Evolutionary conservation across 2,797 vertebrate species (phyloP).

Genomic region (Etheostoma nigrum): DNA sequence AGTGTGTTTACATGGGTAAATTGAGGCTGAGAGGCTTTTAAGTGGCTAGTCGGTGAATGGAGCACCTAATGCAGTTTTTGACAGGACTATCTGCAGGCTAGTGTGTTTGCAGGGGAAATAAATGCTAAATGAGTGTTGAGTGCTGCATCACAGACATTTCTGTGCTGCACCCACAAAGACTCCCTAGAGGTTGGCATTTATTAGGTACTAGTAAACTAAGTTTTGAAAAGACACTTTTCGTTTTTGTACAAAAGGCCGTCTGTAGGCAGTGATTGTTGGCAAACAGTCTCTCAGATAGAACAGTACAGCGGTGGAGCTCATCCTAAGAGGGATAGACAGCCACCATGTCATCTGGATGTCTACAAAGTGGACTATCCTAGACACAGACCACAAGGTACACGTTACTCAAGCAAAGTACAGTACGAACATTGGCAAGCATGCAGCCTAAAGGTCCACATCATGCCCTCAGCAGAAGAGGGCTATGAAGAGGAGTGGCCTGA

Average conservation of each 20-base stretch:
- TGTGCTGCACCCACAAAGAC: slow-evolving; percentile 4
- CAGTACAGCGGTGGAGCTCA: no score
- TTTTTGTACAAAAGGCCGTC: neutral
- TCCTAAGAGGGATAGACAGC: no score
- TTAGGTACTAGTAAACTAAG: neutral
- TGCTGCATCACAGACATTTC: slow-evolving; percentile 12
- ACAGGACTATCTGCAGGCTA: slow-evolving; percentile 28
- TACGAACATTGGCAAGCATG: no score
- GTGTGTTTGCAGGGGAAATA: slow-evolving; percentile 13
- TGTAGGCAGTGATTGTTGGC: no score
- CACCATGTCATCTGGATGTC: no score
- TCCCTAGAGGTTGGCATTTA: slow-evolving; percentile 4
- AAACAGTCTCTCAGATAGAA: no score
- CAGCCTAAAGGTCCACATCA: no score
- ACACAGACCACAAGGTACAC: no score
- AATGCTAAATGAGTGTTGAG: slow-evolving; percentile 19
- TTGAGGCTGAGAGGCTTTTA: slow-evolving; percentile 58
- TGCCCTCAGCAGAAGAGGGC: no score
- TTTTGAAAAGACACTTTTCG: slow-evolving; percentile 3
- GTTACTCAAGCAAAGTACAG: no score
- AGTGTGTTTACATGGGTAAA: slow-evolving; percentile 51
- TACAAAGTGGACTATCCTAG: no score
- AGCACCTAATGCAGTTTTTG: slow-evolving; percentile 44
- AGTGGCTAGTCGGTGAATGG: slow-evolving; percentile 14
- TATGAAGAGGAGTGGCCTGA: no score